Base-by-base conservation (phyloP, 2,888 invertebrate genomes). In the Hydrotaea diabolus region DNA sequence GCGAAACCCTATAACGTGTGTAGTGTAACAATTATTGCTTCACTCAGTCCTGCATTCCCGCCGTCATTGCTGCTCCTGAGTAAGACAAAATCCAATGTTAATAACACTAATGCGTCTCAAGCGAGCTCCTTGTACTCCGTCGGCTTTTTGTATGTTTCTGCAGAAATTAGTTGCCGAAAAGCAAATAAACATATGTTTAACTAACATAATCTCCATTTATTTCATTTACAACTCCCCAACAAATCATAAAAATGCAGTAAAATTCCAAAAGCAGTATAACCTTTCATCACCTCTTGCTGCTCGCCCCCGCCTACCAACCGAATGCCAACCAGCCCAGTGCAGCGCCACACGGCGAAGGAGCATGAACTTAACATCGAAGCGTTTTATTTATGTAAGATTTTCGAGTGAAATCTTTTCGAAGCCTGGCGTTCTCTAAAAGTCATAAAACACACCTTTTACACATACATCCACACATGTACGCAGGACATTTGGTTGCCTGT, bases 171-270 rank as follows among this genome's bases (percentile, higher is more conserved):
- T 39, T 39, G 53, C 55, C 19, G 13, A 26, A 59, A 15, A 13
- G 26, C 23, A 59, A 23, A 59, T 59, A 69, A 69, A 69, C 69
- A 69, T 46, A 69, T 69, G 69, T 69, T 69, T 46, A 43, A 69
- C 69, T 69, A 69, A 46, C 69, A 46, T 23, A 69, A 46, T 43
- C 46, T 23, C 21, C 69, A 69, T 69, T 69, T 69, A 69, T 69
- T 69, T 69, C 69, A 77, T 71, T 75, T 57, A 71, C 75, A 78
- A 55, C 62, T 82, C 31, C 43, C 53, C 39, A 53, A 75, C 71
- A 78, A 78, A 82, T 82, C 78, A 82, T 75, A 72, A 78, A 82
- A 78, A 82, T 71, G 78, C 75, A 78, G 36, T 82, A 77, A 77
- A 77, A 78, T 62, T 75, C 15, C 46, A 59, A 82, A 75, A 43